Percentiles rank a stretch among this genome's conserved stretches.
phyloP scores from a whole-genome alignment of 1,140 invertebrate genomes.

The Harlomillsia oculata region DNA sequence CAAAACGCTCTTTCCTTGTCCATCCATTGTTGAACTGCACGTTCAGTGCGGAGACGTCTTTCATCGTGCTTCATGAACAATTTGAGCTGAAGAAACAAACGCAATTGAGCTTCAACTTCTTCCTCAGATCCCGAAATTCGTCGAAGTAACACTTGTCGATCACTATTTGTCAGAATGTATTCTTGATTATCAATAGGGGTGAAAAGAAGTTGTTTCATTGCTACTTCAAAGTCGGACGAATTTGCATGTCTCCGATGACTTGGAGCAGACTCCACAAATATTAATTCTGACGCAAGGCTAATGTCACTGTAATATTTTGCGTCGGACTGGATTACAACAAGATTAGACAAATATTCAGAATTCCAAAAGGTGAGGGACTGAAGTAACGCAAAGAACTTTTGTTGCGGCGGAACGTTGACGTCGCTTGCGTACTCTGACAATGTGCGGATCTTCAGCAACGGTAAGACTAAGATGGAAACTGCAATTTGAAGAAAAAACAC shows the following conservation, averaged over 20 bases:
- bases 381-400: constrained; percentile 32
- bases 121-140: constrained; percentile 11
- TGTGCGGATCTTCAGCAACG: constrained; percentile 17
- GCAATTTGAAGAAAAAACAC: constrained; percentile 7
- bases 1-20: constrained; percentile 31
- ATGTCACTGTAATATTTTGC: not conserved
- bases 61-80: constrained; percentile 20
- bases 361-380: constrained; percentile 30
- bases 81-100: constrained; percentile 31
- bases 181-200: not conserved
- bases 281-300: constrained; percentile 3
- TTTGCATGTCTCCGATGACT: constrained; percentile 4
- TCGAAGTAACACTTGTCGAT: constrained; percentile 24
- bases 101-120: constrained; percentile 29
- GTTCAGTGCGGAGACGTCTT: constrained; percentile 10
- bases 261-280: constrained; percentile 24
- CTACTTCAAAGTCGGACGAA: constrained; percentile 25
- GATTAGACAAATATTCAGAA: constrained; percentile 24
- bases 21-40: constrained; percentile 29
- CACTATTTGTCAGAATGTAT: constrained; percentile 18
- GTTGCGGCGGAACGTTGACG: not conserved
- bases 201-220: constrained; percentile 27
- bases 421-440: constrained; percentile 20
- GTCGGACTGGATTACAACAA: constrained; percentile 27
- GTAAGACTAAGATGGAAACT: constrained; percentile 31